phyloP scores from a whole-genome alignment of 2,113 vertebrate species.

The Pardalotus punctatus region DNA sequence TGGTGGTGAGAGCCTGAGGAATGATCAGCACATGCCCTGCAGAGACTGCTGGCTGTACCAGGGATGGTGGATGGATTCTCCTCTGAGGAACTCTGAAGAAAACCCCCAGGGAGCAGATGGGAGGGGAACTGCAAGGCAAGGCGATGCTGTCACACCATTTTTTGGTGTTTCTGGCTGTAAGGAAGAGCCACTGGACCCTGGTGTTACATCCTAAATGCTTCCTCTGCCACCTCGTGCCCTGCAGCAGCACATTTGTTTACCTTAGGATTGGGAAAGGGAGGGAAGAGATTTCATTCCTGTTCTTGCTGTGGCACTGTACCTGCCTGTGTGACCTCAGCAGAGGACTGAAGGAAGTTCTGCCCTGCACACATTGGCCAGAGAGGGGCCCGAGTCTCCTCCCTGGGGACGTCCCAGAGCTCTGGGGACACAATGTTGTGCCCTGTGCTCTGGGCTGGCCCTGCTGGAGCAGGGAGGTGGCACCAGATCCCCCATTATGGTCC shows the following conservation, averaged over 20 bases:
- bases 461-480: background rate
- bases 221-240: background rate
- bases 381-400: background rate
- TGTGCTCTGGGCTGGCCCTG: background rate
- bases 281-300: rapidly evolving
- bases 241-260: background rate
- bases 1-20: background rate
- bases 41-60: background rate
- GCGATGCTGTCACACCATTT: rapidly evolving
- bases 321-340: background rate
- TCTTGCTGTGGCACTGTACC: background rate
- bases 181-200: background rate
- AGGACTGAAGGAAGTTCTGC: background rate
- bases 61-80: background rate
- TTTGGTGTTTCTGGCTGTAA: background rate
- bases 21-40: background rate
- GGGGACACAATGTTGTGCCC: background rate
- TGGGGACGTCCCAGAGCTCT: background rate
- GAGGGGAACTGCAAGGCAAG: background rate
- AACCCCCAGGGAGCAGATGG: background rate
- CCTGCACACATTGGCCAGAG: rapidly evolving
- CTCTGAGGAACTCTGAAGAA: background rate
- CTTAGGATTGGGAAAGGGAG: background rate
- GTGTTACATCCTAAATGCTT: background rate
- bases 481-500: background rate